phyloP scores from a whole-genome alignment of 2,113 vertebrate species.

The Syrrhaptes paradoxus region DNA sequence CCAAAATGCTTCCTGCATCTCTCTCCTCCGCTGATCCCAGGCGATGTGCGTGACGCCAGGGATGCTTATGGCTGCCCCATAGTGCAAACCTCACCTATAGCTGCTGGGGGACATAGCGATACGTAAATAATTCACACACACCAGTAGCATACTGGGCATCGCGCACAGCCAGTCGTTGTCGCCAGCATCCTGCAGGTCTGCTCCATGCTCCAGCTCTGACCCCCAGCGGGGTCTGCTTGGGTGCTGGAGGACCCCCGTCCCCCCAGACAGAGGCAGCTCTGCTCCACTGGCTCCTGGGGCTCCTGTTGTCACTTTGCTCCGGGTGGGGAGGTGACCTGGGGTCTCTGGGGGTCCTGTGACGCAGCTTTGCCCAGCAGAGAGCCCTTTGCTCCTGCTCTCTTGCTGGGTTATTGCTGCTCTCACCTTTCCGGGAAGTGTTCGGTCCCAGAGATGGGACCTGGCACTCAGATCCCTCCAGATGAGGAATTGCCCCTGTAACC shows the following conservation, averaged over 20 bases:
- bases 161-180: rapidly evolving
- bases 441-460: background rate
- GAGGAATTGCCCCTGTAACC: rapidly evolving
- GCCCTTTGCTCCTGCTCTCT: background rate
- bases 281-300: background rate
- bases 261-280: rapidly evolving
- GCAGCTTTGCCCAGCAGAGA: background rate
- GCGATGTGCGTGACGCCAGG: rapidly evolving
- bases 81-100: background rate
- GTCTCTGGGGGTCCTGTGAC: background rate
- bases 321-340: background rate
- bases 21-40: background rate
- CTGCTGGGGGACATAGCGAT: background rate
- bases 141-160: background rate
- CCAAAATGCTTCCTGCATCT: background rate
- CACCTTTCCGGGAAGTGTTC: rapidly evolving
- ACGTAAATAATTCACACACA: background rate
- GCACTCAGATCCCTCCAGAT: rapidly evolving
- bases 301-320: background rate
- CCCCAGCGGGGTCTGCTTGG: background rate
- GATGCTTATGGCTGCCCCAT: background rate
- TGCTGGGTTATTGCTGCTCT: background rate
- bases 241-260: background rate
- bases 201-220: background rate
- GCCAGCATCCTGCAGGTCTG: background rate